Base-by-base conservation (phyloP, 2,113 vertebrate genomes). In the Platichthys flesus region DNA sequence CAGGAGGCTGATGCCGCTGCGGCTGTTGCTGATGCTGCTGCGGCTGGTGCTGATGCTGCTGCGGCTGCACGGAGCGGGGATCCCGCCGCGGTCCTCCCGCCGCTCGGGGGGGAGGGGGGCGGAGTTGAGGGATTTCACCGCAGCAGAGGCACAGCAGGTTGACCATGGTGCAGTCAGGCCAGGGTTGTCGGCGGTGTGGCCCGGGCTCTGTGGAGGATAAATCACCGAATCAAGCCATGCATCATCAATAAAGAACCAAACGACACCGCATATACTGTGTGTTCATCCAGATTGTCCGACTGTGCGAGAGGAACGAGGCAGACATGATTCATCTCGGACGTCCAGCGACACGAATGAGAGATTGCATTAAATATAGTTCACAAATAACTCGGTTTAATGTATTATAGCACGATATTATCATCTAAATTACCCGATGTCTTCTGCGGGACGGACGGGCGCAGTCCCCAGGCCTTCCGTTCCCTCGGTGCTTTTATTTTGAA, bases 91-190 rank as follows among this genome's bases (percentile, higher is more conserved):
- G 79, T 88, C 55, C 67, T 76, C 90, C 91, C 78, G 87, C 80
- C 61, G 60, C 86, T 13, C 61, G 55, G 72, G 89, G 72, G 76
- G 60, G 60, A 86, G 87, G 90, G 90, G 92, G 92, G 92, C 90
- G 94, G 89, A 91, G 92, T 87, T 82, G 86, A 75, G 92, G 91
- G 90, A 94, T 92, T 90, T 90, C 91, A 79, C 92, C 92, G 88
- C 92, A 93, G 93, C 93, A 93, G 64, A 94, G 92, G 73, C 90
- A 92, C 85, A 90, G 91, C 66, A 91, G 70, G 82, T 89, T 93
- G 35, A 93, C 90, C 92, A 93, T 93, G 81, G 63, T 90, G 85
- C 77, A 82, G 87, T 67, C 64, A 45, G 67, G 51, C 15, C 47
- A 55, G 12, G 74, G 14, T 31, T 37, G 37, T 23, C 21, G 12